Evolutionary conservation across 92 coral and sea anemone genomes (phyloP).

Genomic region (Hydrozoanthus gracilis): DNA sequence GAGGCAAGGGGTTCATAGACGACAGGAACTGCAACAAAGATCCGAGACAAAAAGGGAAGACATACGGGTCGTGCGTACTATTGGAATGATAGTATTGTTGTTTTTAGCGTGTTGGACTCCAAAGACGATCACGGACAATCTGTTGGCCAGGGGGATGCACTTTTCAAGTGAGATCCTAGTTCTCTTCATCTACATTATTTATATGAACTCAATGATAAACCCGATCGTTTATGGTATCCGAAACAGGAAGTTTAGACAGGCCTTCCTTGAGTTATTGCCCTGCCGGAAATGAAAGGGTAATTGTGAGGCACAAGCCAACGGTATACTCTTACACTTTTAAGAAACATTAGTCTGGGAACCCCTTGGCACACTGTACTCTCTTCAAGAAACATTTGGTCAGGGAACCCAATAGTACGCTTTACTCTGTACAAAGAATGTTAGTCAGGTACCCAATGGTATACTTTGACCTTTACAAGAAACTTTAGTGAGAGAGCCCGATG

Average conservation of each 20-base stretch:
- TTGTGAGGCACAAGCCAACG: no score
- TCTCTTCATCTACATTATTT: slow-evolving; percentile 54
- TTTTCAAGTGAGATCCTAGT: slow-evolving; percentile 54
- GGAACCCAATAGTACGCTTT: no score
- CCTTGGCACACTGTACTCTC: no score
- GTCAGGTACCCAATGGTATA: no score
- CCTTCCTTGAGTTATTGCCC: slow-evolving; percentile 21
- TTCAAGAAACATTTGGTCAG: no score
- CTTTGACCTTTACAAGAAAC: no score
- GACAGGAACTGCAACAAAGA: neutral
- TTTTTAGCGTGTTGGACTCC: slow-evolving; percentile 69
- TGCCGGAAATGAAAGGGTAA: neutral
- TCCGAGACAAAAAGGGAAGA: slow-evolving; percentile 53
- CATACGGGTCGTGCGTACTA: slow-evolving; percentile 59
- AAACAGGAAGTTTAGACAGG: slow-evolving; percentile 59
- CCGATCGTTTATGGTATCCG: slow-evolving; percentile 64
- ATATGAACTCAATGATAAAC: slow-evolving; percentile 56
- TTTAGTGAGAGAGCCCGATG: no score
- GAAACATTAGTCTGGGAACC: no score
- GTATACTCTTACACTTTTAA: no score
- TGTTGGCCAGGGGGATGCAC: slow-evolving; percentile 52
- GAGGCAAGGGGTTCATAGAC: neutral
- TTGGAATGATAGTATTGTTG: slow-evolving; percentile 54
- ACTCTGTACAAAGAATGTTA: no score
- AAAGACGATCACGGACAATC: slow-evolving; percentile 43